Conservation (phyloP, 1,140 invertebrate species). For the Daktulosphaira vitifoliae region DNA sequence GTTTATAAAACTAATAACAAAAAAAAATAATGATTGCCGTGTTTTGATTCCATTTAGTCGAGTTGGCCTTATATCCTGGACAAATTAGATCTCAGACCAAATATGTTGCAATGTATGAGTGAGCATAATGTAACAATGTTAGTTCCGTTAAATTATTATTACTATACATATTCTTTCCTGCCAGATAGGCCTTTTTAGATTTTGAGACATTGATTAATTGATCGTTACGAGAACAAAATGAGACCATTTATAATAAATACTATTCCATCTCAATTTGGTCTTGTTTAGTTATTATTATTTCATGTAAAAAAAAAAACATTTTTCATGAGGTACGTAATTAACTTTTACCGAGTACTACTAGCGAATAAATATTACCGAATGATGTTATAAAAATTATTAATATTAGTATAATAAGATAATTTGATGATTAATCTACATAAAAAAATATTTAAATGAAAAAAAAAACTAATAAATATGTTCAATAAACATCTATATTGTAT, state of each 20-base stretch:
- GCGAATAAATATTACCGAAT: too few relatives aligned
- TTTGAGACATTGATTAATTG: slow-evolving; percentile 27
- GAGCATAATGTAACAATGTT: slow-evolving; percentile 13
- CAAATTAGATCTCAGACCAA: slow-evolving; percentile 16
- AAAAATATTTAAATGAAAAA: too few relatives aligned
- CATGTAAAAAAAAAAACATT: too few relatives aligned
- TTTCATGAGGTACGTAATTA: too few relatives aligned
- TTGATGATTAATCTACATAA: too few relatives aligned
- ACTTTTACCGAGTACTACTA: too few relatives aligned
- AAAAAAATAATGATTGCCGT: not conserved
- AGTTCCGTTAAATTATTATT: slow-evolving; percentile 12
- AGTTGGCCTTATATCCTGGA: not conserved
- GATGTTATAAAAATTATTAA: too few relatives aligned
- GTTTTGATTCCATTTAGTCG: slow-evolving; percentile 30
- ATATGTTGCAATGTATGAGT: not conserved
- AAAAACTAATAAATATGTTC: too few relatives aligned
- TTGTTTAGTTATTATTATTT: not conserved
- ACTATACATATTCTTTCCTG: not conserved
- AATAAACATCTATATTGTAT: too few relatives aligned
- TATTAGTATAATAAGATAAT: too few relatives aligned
- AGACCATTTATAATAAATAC: slow-evolving; percentile 25
- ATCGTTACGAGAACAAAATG: slow-evolving; percentile 29
- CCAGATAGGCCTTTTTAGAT: slow-evolving; percentile 25
- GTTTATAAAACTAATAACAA: too few relatives aligned
- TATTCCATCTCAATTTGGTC: slow-evolving; percentile 25